Conservation (phyloP, 2,797 vertebrate species). For the Chrysocyon brachyurus region DNA sequence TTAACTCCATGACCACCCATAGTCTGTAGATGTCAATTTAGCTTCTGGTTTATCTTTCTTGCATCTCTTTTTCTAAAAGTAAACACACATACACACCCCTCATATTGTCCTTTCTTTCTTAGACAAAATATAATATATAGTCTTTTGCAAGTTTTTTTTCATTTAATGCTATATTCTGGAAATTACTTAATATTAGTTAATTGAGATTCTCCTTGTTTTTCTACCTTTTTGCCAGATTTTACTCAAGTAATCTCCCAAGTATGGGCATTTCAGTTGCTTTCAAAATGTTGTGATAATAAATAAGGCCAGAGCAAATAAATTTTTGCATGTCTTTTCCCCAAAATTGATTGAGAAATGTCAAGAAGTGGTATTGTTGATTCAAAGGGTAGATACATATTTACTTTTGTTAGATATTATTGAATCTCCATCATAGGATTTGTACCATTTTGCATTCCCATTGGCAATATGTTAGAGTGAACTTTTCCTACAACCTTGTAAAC, state of each 20-base stretch:
- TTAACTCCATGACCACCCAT: not conserved
- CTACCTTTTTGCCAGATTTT: not conserved
- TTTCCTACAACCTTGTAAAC: not conserved
- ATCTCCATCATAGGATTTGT: not conserved
- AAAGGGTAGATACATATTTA: slow-evolving; percentile 28
- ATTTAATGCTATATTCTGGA: not conserved
- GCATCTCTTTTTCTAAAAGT: not conserved
- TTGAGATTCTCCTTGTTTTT: slow-evolving; percentile 37
- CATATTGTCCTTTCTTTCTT: not conserved
- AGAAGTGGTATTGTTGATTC: not conserved
- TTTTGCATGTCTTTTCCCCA: not conserved
- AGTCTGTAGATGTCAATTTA: not conserved
- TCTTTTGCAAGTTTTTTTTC: not conserved
- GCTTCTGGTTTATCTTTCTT: slow-evolving; percentile 21
- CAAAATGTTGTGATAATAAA: not conserved
- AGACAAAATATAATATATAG: not conserved
- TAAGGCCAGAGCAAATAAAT: not conserved
- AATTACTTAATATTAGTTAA: not conserved
- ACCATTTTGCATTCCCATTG: slow-evolving; percentile 1
- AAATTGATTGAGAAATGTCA: not conserved
- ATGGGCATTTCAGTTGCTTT: slow-evolving; percentile 10
- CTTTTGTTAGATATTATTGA: slow-evolving; percentile 38
- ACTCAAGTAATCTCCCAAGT: not conserved
- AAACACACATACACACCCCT: not conserved
- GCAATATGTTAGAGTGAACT: not conserved